Evolutionary conservation across 2,113 vertebrate genomes (phyloP).

Genomic region (Leptobrachium leishanense): DNA sequence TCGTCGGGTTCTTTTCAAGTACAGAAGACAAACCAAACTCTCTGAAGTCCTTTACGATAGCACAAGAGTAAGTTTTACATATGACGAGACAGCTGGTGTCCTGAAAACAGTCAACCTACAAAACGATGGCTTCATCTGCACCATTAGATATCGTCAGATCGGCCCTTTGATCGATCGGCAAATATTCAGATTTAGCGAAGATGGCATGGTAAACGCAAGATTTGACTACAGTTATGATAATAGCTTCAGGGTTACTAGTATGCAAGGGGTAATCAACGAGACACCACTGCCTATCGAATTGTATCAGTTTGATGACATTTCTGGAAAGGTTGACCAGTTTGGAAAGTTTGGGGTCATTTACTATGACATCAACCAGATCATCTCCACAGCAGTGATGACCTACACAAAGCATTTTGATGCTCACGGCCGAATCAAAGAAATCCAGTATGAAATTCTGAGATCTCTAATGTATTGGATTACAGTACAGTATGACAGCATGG

Average conservation of each 20-base stretch:
- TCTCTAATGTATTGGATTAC: slow-evolving; percentile 98
- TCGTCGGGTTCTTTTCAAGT: slow-evolving; percentile 88
- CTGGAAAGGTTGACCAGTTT: slow-evolving; percentile 97
- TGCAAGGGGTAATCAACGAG: slow-evolving; percentile 98
- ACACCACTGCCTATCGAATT: slow-evolving; percentile 94
- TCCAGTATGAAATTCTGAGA: slow-evolving; percentile 95
- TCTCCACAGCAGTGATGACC: slow-evolving; percentile 96
- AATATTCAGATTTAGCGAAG: slow-evolving; percentile 97
- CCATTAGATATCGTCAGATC: slow-evolving; percentile 93
- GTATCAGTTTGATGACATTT: slow-evolving; percentile 97
- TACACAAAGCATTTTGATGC: slow-evolving; percentile 97
- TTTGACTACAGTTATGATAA: slow-evolving; percentile 98
- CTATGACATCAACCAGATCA: slow-evolving; percentile 98
- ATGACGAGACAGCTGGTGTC: slow-evolving; percentile 91
- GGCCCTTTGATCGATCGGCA: slow-evolving; percentile 93
- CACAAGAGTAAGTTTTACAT: slow-evolving; percentile 95
- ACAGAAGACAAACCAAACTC: slow-evolving; percentile 89
- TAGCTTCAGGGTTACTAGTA: slow-evolving; percentile 93
- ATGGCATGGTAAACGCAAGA: slow-evolving; percentile 95
- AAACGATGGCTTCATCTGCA: slow-evolving; percentile 96
- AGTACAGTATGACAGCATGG: slow-evolving; percentile 94
- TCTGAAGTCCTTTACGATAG: slow-evolving; percentile 94
- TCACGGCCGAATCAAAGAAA: slow-evolving; percentile 93
- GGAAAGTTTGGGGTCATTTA: slow-evolving; percentile 98
- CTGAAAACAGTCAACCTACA: slow-evolving; percentile 97